Evolutionary conservation across 2,797 vertebrate genomes (phyloP).

Genomic region (Myotis findleyi): DNA sequence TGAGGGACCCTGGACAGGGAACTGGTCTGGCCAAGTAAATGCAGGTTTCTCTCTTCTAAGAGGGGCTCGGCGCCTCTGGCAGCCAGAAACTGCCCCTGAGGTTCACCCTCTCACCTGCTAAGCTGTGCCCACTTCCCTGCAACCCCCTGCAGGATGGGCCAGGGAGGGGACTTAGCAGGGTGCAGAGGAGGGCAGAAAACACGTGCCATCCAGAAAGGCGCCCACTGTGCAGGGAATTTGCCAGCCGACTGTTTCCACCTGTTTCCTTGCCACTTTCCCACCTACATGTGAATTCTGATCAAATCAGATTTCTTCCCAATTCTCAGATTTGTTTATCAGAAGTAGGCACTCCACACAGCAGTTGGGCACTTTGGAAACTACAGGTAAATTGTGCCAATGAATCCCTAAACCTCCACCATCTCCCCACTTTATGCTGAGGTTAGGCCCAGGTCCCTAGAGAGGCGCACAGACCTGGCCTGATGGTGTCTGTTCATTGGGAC

Average conservation of each 20-base stretch:
- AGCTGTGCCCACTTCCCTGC: neutral
- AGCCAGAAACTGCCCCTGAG: neutral
- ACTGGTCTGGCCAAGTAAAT: neutral
- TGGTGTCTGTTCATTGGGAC: neutral
- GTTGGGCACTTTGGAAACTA: neutral
- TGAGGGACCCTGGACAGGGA: neutral
- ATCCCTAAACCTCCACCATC: neutral
- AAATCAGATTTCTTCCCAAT: neutral
- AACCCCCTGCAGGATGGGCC: neutral
- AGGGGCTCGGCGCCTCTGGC: neutral
- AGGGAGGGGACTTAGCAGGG: neutral
- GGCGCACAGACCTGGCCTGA: neutral
- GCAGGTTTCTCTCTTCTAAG: too few species aligned
- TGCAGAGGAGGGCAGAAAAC: neutral
- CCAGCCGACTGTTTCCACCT: neutral
- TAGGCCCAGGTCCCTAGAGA: neutral
- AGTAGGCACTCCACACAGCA: neutral
- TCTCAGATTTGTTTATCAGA: neutral
- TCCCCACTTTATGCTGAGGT: neutral
- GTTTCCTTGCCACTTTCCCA: neutral
- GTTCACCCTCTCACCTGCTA: accelerated
- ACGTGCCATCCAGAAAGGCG: neutral
- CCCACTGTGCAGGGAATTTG: accelerated
- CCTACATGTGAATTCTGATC: neutral
- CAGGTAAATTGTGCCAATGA: neutral